Evolutionary conservation across 2,113 vertebrate species (phyloP).

Genomic region (Sander vitreus): DNA sequence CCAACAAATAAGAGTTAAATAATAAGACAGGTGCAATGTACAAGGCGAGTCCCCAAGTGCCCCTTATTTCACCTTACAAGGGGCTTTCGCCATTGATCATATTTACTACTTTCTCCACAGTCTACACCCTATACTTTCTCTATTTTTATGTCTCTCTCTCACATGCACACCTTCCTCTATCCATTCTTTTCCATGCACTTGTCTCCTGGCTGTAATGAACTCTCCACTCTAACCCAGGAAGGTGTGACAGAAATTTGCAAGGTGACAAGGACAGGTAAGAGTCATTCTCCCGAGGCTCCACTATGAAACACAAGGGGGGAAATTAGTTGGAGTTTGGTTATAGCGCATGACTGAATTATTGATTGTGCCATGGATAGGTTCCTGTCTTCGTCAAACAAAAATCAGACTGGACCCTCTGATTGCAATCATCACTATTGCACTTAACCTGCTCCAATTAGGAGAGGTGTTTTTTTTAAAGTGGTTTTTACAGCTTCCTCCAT

Average conservation of each 20-base stretch:
- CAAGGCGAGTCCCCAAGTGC: conserved; percentile 56
- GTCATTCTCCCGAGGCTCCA: conserved; percentile 47
- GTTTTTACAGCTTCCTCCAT: conserved; percentile 48
- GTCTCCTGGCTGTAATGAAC: conserved; percentile 63
- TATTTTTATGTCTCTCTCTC: not conserved
- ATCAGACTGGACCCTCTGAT: conserved; percentile 20
- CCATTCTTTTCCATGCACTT: conserved; percentile 41
- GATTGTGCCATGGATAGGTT: conserved; percentile 22
- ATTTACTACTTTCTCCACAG: conserved; percentile 66
- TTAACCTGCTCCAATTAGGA: conserved; percentile 60
- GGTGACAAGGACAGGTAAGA: conserved; percentile 78
- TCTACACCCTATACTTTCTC: conserved; percentile 8
- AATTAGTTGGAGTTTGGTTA: conserved; percentile 23
- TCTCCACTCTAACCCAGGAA: conserved; percentile 49
- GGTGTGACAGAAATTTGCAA: conserved; percentile 58
- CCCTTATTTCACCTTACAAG: conserved; percentile 74
- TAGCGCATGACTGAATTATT: conserved; percentile 5
- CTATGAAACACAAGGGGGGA: conserved; percentile 29
- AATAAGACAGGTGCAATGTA: conserved; percentile 72
- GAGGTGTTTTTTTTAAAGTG: conserved; percentile 25
- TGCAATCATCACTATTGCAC: conserved; percentile 37
- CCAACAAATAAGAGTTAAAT: conserved; percentile 81
- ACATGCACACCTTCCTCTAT: conserved; percentile 20
- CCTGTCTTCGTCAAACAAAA: conserved; percentile 12
- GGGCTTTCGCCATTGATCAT: conserved; percentile 72